Evolutionary conservation across 2,797 vertebrate species (phyloP).

Genomic region (Brachyrhaphis roseni): DNA sequence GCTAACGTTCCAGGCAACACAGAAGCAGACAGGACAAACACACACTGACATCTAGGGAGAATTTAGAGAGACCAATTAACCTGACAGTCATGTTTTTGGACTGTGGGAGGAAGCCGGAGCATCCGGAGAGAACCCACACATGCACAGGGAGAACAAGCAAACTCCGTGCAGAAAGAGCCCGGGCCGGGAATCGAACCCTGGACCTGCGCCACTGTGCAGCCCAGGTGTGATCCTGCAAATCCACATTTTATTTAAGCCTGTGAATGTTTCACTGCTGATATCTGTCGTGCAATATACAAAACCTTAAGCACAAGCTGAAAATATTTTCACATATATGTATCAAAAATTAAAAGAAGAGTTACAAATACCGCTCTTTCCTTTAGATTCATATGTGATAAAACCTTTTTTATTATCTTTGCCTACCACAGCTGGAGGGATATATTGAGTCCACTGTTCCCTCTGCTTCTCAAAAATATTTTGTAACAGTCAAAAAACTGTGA

Average conservation of each 20-base stretch:
- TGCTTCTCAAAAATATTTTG: conserved; percentile 28
- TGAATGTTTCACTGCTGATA: neutral
- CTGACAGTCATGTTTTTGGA: too few relatives aligned
- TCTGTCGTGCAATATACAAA: neutral
- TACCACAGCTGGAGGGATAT: neutral
- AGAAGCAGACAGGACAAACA: too few relatives aligned
- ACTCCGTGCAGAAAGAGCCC: too few relatives aligned
- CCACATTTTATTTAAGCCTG: neutral
- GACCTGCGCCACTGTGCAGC: too few relatives aligned
- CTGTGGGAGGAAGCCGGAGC: too few relatives aligned
- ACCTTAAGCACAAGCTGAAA: neutral
- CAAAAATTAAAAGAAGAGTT: neutral
- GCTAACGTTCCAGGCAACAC: too few relatives aligned
- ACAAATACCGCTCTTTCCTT: neutral
- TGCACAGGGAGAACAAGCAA: too few relatives aligned
- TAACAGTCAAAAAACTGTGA: neutral
- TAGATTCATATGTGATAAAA: neutral
- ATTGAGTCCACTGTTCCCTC: conserved; percentile 38
- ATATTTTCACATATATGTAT: neutral
- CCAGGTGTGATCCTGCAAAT: neutral
- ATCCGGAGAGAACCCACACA: too few relatives aligned
- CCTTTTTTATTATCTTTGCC: neutral
- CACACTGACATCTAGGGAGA: too few relatives aligned
- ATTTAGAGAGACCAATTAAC: too few relatives aligned
- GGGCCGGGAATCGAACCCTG: too few relatives aligned